phyloP scores from a whole-genome alignment of 2,888 invertebrate genomes.

The Malthinus seriepunctatus region DNA sequence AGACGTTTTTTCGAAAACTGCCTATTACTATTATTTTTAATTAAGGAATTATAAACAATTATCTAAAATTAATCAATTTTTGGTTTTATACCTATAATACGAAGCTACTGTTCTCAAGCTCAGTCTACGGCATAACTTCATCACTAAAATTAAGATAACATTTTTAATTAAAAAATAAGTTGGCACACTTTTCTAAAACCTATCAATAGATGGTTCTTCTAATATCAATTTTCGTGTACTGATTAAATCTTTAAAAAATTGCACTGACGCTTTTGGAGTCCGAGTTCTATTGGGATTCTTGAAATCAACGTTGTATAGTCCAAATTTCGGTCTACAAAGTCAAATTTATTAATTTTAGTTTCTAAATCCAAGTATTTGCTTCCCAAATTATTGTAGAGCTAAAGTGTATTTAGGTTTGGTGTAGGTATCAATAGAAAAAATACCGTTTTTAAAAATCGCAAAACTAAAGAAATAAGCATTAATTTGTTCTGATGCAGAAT shows the following conservation, averaged over 20 bases:
- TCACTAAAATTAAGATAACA: no score
- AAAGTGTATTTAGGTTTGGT: background rate
- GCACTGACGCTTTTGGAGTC: slow-evolving; percentile 64
- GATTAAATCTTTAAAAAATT: slow-evolving; percentile 50
- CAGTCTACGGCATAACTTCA: no score
- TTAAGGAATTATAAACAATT: no score
- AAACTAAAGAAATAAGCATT: slow-evolving; percentile 53
- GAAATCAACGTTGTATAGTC: slow-evolving; percentile 70
- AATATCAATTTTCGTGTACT: background rate
- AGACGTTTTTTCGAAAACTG: no score
- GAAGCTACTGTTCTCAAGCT: no score
- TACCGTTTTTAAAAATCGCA: slow-evolving; percentile 17
- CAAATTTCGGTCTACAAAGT: slow-evolving; percentile 65
- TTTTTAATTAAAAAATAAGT: no score
- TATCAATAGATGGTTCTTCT: no score
- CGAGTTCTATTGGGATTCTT: slow-evolving; percentile 60
- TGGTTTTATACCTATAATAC: no score
- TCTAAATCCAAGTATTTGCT: no score
- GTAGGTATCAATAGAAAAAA: background rate
- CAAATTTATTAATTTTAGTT: slow-evolving; percentile 62
- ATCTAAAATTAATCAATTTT: no score
- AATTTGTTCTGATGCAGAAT: slow-evolving; percentile 52
- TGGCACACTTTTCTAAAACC: no score
- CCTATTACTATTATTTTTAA: no score
- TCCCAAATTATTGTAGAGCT: slow-evolving; percentile 53